A percentile compares a stretch with the other conserved stretches of the same genome.
Evolutionary conservation across 2,113 vertebrate genomes (phyloP).

Genomic region (Cavia porcellus): DNA sequence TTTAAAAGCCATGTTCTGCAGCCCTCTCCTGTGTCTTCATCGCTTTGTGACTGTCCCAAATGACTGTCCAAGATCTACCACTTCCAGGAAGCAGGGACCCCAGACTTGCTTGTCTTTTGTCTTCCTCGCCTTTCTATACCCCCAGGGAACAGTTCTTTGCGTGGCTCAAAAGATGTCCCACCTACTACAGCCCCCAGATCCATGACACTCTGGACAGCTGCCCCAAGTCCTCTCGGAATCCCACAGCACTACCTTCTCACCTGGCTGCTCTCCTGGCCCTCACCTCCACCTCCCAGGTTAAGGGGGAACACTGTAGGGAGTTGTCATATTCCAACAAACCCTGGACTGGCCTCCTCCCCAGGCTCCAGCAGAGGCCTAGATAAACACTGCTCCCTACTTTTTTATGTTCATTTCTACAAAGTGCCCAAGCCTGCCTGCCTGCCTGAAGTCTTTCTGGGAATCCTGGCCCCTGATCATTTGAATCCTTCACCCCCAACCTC

Average conservation of each 20-base stretch:
- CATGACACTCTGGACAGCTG: too few relatives aligned
- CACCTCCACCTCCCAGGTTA: not conserved
- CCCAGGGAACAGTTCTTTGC: not conserved
- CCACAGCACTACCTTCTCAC: too few relatives aligned
- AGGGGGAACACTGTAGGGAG: not conserved
- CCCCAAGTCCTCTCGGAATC: too few relatives aligned
- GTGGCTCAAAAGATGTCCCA: not conserved
- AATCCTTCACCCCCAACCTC: not conserved
- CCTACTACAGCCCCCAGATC: accelerated
- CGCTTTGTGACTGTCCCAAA: not conserved
- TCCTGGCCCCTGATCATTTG: not conserved
- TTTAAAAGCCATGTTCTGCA: not conserved
- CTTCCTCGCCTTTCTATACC: not conserved
- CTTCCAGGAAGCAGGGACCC: not conserved
- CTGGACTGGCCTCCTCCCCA: not conserved
- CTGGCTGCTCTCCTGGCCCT: not conserved
- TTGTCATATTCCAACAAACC: not conserved
- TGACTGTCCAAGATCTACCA: not conserved
- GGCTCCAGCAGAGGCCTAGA: not conserved
- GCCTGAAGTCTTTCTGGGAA: not conserved
- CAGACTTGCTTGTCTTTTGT: not conserved
- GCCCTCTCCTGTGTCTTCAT: not conserved
- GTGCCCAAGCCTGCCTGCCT: not conserved
- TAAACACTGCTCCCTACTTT: not conserved
- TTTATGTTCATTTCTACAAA: not conserved